These are phyloP conservation scores for Dipodomys stephensi DNA, from an alignment of 2,113 vertebrate species.

Conservation along the genomic window DNA sequence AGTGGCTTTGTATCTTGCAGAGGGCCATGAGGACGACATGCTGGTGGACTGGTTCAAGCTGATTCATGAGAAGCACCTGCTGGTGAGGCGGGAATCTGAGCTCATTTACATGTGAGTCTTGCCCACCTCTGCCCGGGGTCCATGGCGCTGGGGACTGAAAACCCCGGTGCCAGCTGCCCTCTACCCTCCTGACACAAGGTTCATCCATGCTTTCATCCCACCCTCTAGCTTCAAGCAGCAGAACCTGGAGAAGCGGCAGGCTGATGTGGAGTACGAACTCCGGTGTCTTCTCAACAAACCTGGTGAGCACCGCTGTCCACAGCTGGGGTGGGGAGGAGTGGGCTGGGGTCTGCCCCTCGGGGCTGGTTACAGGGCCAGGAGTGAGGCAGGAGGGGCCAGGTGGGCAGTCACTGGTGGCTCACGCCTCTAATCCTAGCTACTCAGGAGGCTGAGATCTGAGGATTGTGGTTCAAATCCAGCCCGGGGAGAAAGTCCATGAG, in stretches of 20 bases:
- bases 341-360: not conserved
- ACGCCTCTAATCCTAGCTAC: no score
- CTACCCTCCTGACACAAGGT: not conserved
- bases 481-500: no score
- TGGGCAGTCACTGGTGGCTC: not conserved
- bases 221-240: constrained; percentile 92
- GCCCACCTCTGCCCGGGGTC: fast-evolving
- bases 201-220: not conserved
- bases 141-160: not conserved
- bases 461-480: no score
- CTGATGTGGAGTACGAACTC: constrained; percentile 94
- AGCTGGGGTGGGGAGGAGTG: fast-evolving
- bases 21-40: constrained; percentile 91
- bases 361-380: not conserved
- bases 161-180: no score
- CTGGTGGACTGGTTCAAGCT: constrained; percentile 95
- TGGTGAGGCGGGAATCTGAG: constrained; percentile 92
- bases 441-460: no score
- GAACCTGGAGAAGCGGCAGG: constrained; percentile 94
- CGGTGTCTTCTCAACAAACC: constrained; percentile 96
- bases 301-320: constrained; percentile 82
- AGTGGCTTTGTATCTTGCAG: constrained; percentile 83
- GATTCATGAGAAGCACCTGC: constrained; percentile 92
- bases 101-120: constrained; percentile 94
- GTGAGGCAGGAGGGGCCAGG: not conserved